Evolutionary conservation across 2,113 vertebrate species (phyloP), one percentile per base, ranked within the genome.

Genomic region (Takifugu flavidus): DNA sequence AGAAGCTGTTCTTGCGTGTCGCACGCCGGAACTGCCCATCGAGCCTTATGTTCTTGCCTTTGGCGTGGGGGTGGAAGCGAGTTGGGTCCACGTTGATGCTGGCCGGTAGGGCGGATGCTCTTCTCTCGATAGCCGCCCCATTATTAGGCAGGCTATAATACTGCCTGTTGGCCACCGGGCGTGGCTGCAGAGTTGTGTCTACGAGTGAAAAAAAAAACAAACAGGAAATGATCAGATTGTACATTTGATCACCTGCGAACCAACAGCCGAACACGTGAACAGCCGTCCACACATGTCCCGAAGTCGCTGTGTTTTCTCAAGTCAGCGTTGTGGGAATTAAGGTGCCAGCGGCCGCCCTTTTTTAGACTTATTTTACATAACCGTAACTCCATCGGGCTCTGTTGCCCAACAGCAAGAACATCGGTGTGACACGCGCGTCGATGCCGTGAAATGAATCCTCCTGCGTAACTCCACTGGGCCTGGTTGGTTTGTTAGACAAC

Each of bases 1-100:
- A 99, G 90, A 99, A 99, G 76, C 96, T 99, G 91, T 95, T 98
- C 70, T 95, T 94, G 61, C 97, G 93, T 0, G 93, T 96, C 67
- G 97, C 97, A 12, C 90, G 90, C 43, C 94, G 94, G 54, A 95
- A 94, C 71, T 98, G 94, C 13, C 93, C 91, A 7, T 98, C 97
- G 84, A 99, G 91, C 1, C 95, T 89, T 79, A 99, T 94, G 44
- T 98, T 96, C 86, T 98, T 98, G 84, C 97, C 97, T 81, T 98
- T 98, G 83, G 96, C 93, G 34, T 96, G 95, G 0, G 95, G 90
- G 65, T 99, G 96, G 88, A 99, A 99, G 45, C 94, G 94, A 0
- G 94, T 94, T 0, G 95, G 93, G 80, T 96, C 97, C 31, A 91
- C 29, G 0, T 87, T 87, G 52, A 94, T 78, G 65, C 89, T 90